These are phyloP conservation scores for Macrobrachium nipponense DNA, from an alignment of 1,140 invertebrate genomes.

Conservation along the genomic window DNA sequence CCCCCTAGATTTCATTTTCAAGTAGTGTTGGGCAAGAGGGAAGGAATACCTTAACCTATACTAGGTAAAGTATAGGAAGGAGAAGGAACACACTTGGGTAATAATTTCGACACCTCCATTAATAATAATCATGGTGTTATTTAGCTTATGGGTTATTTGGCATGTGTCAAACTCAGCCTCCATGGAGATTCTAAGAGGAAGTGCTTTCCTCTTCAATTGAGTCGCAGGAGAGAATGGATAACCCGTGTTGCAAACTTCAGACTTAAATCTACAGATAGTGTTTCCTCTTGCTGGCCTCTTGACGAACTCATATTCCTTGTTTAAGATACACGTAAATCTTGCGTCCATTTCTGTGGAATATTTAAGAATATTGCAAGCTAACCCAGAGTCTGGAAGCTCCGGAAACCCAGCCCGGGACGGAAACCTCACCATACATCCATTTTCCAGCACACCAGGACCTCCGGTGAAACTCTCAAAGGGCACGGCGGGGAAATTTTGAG, in stretches of 20 bases:
- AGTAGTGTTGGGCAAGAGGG: no score
- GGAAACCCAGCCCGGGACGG: not conserved
- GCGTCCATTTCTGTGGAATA: no score
- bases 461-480: not conserved
- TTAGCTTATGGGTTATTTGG: not conserved
- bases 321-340: no score
- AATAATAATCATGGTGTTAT: not conserved
- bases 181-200: slow-evolving; percentile 8
- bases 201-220: slow-evolving; percentile 38
- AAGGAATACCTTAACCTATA: not conserved
- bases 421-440: not conserved
- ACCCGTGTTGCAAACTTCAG: no score
- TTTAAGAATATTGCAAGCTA: no score
- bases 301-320: not conserved
- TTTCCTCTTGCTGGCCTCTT: no score
- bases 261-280: no score
- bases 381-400: no score
- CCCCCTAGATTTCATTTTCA: not conserved
- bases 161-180: not conserved
- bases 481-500: not conserved
- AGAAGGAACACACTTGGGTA: not conserved
- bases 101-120: not conserved
- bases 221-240: not conserved
- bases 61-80: not conserved
- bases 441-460: not conserved